Base-by-base conservation (phyloP, 2,797 vertebrate genomes). In the Pterois miles region DNA sequence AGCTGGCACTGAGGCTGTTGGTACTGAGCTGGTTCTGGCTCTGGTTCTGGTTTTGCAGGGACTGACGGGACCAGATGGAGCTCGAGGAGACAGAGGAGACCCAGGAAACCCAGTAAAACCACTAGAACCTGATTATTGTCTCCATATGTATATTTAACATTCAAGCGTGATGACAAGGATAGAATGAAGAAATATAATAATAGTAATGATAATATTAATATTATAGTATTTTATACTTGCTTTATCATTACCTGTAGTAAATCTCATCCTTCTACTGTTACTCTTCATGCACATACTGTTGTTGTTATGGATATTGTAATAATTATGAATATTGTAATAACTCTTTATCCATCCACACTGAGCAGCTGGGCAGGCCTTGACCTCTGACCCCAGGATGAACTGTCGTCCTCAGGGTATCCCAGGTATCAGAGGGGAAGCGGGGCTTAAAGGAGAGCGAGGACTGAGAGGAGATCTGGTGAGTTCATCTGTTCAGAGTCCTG, bases 401-500 rank as follows among this genome's bases (percentile, higher is more conserved):
- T 84, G 14, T 86, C 8, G 0, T 78, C 82, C 70, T 76, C 87
- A 98, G 97, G 97, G 97, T 46, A 94, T 84, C 89, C 94, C 91
- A 25, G 97, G 97, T 22, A 88, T 82, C 74, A 86, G 73, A 80
- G 96, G 96, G 80, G 90, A 90, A 71, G 23, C 65, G n/a, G 96
- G 96, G 29, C 78, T 85, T 3, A 86, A 52, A 71, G 97, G 97
- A 86, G 81, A 95, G 67, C 87, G 71, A 92, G 97, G 96, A 69
- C 82, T 97, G 58, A 95, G 96, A 92, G 97, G 97, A 87, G 96
- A 97, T 90, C 92, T 93, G 78, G 97, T 97, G 82, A 96, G n/a
- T n/a, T n/a, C n/a, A n/a, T n/a, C n/a, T n/a, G n/a, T n/a, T n/a
- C n/a, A n/a, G n/a, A n/a, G 96, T 88, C 16, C 46, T 48, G 46